phyloP scores from a whole-genome alignment of 2,888 invertebrate species.

The Sialis fuliginosa region DNA sequence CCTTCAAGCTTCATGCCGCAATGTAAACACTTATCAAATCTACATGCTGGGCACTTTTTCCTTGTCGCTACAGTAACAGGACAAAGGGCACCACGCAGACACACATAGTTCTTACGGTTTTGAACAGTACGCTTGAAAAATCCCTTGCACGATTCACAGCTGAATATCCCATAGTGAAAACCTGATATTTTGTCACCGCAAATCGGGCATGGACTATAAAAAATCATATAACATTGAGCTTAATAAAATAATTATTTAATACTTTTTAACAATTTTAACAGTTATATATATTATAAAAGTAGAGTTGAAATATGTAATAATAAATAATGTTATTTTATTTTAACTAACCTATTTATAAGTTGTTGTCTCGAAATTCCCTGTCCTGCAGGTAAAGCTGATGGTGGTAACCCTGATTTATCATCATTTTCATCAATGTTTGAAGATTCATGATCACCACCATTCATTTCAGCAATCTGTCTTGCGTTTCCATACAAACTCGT shows the following conservation, averaged over 20 bases:
- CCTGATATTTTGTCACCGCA: constrained; percentile 93
- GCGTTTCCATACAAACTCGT: constrained; percentile 15
- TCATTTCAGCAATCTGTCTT: constrained; percentile 17
- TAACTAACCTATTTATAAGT: constrained; percentile 52
- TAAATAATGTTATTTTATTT: background rate
- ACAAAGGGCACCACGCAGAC: constrained; percentile 76
- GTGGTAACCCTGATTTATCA: constrained; percentile 27
- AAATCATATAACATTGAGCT: background rate
- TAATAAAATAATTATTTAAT: background rate
- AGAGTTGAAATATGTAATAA: too few relatives aligned
- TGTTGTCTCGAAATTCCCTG: constrained; percentile 77
- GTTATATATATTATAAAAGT: background rate
- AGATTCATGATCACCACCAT: constrained; percentile 26
- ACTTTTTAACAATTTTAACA: background rate
- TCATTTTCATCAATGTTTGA: constrained; percentile 28
- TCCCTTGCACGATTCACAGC: constrained; percentile 95
- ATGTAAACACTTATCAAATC: constrained; percentile 87
- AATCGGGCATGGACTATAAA: constrained; percentile 74
- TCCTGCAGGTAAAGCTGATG: constrained; percentile 37
- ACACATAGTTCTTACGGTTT: constrained; percentile 92
- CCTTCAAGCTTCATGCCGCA: constrained; percentile 96
- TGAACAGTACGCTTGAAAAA: constrained; percentile 98
- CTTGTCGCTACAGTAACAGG: constrained; percentile 83
- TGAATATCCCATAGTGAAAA: constrained; percentile 96
- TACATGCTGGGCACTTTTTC: constrained; percentile 93